Conservation (phyloP, 1,140 invertebrate species). For the Brachionus paranguensis region DNA sequence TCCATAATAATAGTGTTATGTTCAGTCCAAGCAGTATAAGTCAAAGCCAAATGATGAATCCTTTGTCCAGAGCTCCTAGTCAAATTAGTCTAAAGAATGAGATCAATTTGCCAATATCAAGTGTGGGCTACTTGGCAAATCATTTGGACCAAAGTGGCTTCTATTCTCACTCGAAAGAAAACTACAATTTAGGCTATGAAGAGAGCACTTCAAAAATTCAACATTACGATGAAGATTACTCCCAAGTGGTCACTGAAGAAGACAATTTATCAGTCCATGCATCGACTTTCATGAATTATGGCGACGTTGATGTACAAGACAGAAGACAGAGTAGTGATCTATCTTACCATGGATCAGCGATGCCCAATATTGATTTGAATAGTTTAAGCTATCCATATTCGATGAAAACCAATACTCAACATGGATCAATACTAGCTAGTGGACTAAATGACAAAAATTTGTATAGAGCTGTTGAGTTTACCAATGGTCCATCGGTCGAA, state of each 20-base stretch:
- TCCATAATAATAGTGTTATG: not conserved
- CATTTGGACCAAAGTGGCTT: not conserved
- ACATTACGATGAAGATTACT: conserved; percentile 36
- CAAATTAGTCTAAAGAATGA: conserved; percentile 24
- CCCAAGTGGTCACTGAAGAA: conserved; percentile 26
- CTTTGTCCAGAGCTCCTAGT: conserved; percentile 3
- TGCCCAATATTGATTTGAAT: not conserved
- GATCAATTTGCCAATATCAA: conserved; percentile 15
- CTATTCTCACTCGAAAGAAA: conserved; percentile 30
- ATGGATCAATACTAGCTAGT: not conserved
- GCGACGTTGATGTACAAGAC: conserved; percentile 7
- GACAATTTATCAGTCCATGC: not conserved
- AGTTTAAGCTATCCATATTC: not conserved
- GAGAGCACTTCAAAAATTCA: not conserved
- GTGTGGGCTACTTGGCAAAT: not conserved
- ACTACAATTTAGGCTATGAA: not conserved
- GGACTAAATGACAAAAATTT: not conserved
- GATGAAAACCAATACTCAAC: conserved; percentile 26
- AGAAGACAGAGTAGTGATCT: not conserved
- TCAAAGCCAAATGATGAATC: conserved; percentile 9
- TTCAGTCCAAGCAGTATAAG: conserved; percentile 27
- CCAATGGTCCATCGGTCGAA: not conserved
- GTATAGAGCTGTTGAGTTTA: conserved; percentile 26
- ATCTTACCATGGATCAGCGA: not conserved
- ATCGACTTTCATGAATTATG: conserved; percentile 11